Conservation (phyloP, 1,140 invertebrate species). For the Brachionus plicatilis region DNA sequence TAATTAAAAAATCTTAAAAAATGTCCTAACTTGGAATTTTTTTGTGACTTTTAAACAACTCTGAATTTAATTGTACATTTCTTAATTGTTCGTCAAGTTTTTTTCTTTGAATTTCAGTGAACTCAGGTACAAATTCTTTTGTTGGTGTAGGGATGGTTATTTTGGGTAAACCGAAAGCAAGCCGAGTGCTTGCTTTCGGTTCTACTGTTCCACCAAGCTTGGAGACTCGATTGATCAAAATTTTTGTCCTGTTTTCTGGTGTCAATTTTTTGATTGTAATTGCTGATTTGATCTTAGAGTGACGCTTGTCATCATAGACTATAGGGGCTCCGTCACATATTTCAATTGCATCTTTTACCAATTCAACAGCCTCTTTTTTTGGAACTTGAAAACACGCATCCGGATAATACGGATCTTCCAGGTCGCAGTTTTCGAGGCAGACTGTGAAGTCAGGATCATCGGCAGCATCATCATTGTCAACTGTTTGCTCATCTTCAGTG, state of each 20-base stretch:
- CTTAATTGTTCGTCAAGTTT: slow-evolving; percentile 32
- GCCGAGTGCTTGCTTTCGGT: neutral
- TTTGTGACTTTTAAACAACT: too few species aligned
- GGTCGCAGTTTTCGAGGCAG: neutral
- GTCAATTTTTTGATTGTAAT: slow-evolving; percentile 1
- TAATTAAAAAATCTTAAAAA: too few species aligned
- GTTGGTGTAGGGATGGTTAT: too few species aligned
- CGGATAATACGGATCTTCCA: neutral
- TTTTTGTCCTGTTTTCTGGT: neutral
- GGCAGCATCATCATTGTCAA: neutral
- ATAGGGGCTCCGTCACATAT: slow-evolving; percentile 32
- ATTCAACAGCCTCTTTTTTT: slow-evolving; percentile 36
- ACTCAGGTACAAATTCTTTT: slow-evolving; percentile 7
- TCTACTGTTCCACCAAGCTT: neutral
- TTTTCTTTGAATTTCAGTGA: neutral
- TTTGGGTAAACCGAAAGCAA: too few species aligned
- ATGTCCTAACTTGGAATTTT: too few species aligned
- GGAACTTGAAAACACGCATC: slow-evolving; percentile 26
- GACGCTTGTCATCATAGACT: slow-evolving; percentile 6
- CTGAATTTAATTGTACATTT: neutral
- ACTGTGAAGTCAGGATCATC: slow-evolving; percentile 39
- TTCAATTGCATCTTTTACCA: slow-evolving; percentile 38
- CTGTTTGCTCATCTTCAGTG: neutral
- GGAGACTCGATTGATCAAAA: neutral
- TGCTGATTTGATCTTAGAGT: slow-evolving; percentile 11